phyloP scores from a whole-genome alignment of 2,113 vertebrate species.

The Hipposideros armiger region DNA sequence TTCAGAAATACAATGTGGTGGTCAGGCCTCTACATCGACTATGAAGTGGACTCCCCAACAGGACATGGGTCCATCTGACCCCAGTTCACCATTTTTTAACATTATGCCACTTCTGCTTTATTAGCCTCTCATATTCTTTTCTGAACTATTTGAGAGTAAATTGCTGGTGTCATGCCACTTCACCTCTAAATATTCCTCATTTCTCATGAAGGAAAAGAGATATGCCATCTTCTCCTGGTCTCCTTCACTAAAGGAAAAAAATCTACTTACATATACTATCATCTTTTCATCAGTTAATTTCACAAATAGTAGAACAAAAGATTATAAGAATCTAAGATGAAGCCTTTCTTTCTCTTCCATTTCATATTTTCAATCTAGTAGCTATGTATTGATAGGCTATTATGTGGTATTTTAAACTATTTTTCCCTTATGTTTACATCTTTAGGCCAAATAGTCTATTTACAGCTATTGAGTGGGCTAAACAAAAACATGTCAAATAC shows the following conservation, averaged over 20 bases:
- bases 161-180: not conserved
- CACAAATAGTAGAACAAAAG: slow-evolving; percentile 81
- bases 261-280: slow-evolving; percentile 85
- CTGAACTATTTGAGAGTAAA: not conserved
- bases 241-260: slow-evolving; percentile 79
- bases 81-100: not conserved
- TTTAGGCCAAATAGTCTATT: slow-evolving; percentile 67
- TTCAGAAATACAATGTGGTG: too few species aligned
- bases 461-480: not conserved
- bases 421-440: slow-evolving; percentile 72
- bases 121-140: not conserved
- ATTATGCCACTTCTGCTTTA: not conserved
- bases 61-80: not conserved
- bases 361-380: slow-evolving; percentile 79
- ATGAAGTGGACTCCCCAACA: too few species aligned
- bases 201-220: slow-evolving; percentile 87
- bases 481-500: slow-evolving; percentile 67
- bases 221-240: slow-evolving; percentile 24
- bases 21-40: too few species aligned
- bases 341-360: slow-evolving; percentile 73
- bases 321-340: slow-evolving; percentile 81
- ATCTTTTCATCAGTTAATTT: slow-evolving; percentile 86
- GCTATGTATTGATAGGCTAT: slow-evolving; percentile 81
- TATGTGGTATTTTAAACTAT: slow-evolving; percentile 78
- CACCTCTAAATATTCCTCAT: slow-evolving; percentile 86